These are phyloP conservation scores for Platycheirus rosarum DNA, from an alignment of 2,888 invertebrate species.

Conservation along the genomic window DNA sequence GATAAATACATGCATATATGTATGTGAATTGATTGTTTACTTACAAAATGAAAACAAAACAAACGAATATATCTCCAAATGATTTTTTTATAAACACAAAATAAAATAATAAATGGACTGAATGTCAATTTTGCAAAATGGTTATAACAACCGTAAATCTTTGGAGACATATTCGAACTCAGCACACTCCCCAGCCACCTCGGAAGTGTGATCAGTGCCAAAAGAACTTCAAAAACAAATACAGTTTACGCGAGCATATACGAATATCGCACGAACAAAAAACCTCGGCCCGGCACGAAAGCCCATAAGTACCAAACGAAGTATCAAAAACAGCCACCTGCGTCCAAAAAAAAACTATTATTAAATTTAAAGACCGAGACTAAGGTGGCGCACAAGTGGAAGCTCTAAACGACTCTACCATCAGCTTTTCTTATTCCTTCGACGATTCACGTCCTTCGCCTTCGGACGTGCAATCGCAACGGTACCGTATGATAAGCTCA, in stretches of 20 bases:
- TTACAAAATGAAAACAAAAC: too few relatives aligned
- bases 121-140: conserved; percentile 83
- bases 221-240: conserved; percentile 83
- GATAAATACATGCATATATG: too few relatives aligned
- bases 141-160: conserved; percentile 83
- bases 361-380: too few relatives aligned
- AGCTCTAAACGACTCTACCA: too few relatives aligned
- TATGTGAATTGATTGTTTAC: too few relatives aligned
- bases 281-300: conserved; percentile 74
- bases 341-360: conserved; percentile 61
- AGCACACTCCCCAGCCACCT: conserved; percentile 83
- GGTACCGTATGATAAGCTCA: too few relatives aligned
- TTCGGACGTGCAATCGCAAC: too few relatives aligned
- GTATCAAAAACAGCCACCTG: conserved; percentile 68
- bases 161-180: conserved; percentile 83
- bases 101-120: background rate
- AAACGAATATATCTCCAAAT: conserved; percentile 82
- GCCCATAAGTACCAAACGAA: conserved; percentile 57
- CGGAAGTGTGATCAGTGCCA: conserved; percentile 82
- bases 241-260: conserved; percentile 82
- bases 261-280: conserved; percentile 83
- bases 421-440: too few relatives aligned
- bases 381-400: too few relatives aligned
- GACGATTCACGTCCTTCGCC: too few relatives aligned
- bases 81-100: conserved; percentile 62